A percentile compares a stretch with the other conserved stretches of the same genome.
Conservation (phyloP, 1,140 invertebrate species). For the Bactericera cockerelli region DNA sequence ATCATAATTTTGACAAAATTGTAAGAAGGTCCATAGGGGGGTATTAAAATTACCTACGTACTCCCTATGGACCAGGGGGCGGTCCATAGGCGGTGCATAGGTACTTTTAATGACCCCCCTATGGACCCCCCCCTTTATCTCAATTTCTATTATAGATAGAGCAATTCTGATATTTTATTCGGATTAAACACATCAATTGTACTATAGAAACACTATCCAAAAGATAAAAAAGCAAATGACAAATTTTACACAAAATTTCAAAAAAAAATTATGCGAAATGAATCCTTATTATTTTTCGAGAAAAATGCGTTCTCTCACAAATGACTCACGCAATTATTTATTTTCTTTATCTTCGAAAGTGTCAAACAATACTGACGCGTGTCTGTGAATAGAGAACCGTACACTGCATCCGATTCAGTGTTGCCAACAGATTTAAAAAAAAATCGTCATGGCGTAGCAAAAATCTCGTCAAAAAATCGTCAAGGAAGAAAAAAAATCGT, state of each 20-base stretch:
- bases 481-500: too few relatives aligned
- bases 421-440: too few relatives aligned
- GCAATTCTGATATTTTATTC: background rate
- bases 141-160: background rate
- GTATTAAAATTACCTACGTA: too few relatives aligned
- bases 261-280: background rate
- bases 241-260: background rate
- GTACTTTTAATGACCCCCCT: too few relatives aligned
- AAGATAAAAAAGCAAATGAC: too few relatives aligned
- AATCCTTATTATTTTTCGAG: background rate
- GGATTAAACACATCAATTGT: background rate
- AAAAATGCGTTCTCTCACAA: background rate
- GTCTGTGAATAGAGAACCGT: background rate
- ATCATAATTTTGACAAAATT: background rate
- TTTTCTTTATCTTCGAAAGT: background rate
- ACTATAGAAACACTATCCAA: too few relatives aligned
- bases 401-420: background rate
- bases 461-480: too few relatives aligned
- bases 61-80: too few relatives aligned
- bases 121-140: too few relatives aligned
- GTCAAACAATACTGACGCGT: background rate
- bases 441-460: too few relatives aligned
- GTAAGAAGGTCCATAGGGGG: background rate
- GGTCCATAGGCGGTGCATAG: too few relatives aligned
- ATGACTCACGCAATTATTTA: background rate